A percentile compares a stretch with the other conserved stretches of the same genome.
Conservation (phyloP, 2,797 vertebrate species). For the Dipus sagitta region DNA sequence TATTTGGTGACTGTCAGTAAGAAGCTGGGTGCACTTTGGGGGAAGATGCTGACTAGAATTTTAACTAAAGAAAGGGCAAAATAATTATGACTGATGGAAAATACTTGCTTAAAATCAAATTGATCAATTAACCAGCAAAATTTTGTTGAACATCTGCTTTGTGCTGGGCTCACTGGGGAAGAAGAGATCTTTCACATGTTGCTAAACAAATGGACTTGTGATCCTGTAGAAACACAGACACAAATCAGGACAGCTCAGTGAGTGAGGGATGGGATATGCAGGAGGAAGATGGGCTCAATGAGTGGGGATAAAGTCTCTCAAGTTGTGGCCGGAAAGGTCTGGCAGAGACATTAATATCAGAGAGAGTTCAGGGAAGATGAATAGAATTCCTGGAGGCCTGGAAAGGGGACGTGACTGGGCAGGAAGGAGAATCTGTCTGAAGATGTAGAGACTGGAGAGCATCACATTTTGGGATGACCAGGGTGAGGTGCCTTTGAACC, state of each 20-base stretch:
- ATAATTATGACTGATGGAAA: not conserved
- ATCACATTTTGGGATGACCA: not conserved
- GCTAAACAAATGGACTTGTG: not conserved
- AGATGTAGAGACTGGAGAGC: too few species aligned
- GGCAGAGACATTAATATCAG: not conserved
- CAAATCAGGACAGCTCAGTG: too few species aligned
- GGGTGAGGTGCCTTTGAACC: not conserved
- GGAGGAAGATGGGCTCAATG: not conserved
- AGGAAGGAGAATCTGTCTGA: not conserved
- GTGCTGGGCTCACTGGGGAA: not conserved
- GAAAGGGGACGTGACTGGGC: not conserved
- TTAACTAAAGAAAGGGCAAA: slow-evolving; percentile 33
- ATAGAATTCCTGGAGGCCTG: not conserved
- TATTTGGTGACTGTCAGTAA: not conserved
- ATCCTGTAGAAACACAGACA: not conserved
- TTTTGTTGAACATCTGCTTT: not conserved
- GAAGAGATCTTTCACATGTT: not conserved
- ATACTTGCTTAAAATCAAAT: slow-evolving; percentile 33
- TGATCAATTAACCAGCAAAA: slow-evolving; percentile 28
- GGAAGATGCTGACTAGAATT: not conserved
- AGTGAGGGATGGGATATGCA: not conserved
- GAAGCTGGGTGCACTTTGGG: not conserved
- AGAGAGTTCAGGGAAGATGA: not conserved
- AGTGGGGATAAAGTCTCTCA: not conserved
- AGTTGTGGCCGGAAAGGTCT: not conserved